Evolutionary conservation across 2,113 vertebrate genomes (phyloP), one percentile per base, ranked within the genome.

Genomic region (Tenebrosternarchus preto): DNA sequence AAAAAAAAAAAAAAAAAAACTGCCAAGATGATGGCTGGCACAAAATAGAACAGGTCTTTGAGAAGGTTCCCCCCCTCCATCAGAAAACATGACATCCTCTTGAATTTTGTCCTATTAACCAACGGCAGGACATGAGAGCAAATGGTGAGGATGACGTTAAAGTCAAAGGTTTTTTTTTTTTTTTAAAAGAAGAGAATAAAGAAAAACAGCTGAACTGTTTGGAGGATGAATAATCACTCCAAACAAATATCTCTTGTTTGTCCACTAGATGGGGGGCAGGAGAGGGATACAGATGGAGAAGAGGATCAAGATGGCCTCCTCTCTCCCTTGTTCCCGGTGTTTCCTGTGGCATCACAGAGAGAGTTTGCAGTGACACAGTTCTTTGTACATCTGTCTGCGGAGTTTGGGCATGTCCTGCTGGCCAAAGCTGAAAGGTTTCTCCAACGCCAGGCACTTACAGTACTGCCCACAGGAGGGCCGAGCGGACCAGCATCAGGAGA

Each of bases 311-410:
- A 31, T 27, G 29, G 24, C 8, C 29, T 19, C 1, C 29, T 66
- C 63, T 64, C 25, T 12, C 5, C 24, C 50, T 74, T 53, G 53
- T 36, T 20, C 15, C 27, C 50, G 29, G 16, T 43, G 15, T 57
- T 24, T 5, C 17, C 53, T 11, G 33, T 24, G 3, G 22, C 80
- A 87, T 96, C 94, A 96, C 94, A 95, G 93, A 60, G 89, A 93
- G 85, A 97, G 94, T 92, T 95, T 95, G 92, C 96, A 95, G 92
- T 95, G 94, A 92, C 96, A 96, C 75, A 97, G 94, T 93, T 97
- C 96, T 92, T 96, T 96, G 93, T 97, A 97, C 93, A 97, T 96
- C 88, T 94, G 93, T 83, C 95, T 93, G 72, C 96, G 92, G 76
- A 97, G 94, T 79, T 94, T 94, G 67, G 95, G 95, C 96, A 97